Conservation (phyloP, 2,888 invertebrate genomes). For the Drosophila macrospina region DNA sequence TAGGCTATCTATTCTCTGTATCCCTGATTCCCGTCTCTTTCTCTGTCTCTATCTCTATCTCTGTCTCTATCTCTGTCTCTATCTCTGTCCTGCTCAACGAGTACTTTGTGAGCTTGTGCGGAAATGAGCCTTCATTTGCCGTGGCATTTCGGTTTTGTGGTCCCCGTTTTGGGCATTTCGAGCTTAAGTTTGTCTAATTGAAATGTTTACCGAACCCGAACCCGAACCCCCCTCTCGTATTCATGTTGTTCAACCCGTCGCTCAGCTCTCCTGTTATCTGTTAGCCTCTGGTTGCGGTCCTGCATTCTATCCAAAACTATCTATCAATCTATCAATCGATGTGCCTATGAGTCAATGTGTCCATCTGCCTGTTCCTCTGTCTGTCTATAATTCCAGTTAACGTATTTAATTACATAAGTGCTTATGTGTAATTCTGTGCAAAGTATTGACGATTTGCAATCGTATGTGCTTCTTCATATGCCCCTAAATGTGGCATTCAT, state of each 20-base stretch:
- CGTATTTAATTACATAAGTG: constrained; percentile 81
- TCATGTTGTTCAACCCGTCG: background rate
- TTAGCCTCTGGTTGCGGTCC: constrained; percentile 8
- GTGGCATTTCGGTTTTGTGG: constrained; percentile 60
- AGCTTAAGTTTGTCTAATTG: constrained; percentile 78
- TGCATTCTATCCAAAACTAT: constrained; percentile 24
- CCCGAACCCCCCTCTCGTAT: background rate
- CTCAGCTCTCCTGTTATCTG: constrained; percentile 11
- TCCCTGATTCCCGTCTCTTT: background rate
- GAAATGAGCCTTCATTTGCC: constrained; percentile 72
- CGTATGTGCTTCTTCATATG: background rate
- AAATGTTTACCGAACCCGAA: constrained; percentile 66
- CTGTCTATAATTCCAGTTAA: constrained; percentile 57
- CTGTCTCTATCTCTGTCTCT: background rate
- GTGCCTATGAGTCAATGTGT: constrained; percentile 4
- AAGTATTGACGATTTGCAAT: constrained; percentile 51
- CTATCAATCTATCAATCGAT: constrained; percentile 12
- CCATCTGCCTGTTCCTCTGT: constrained; percentile 11
- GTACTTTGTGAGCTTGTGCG: constrained; percentile 44
- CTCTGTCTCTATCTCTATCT: background rate
- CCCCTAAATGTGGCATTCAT: constrained; percentile 9
- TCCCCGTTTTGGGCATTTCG: constrained; percentile 40
- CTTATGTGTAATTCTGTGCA: constrained; percentile 68
- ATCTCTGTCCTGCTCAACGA: background rate
- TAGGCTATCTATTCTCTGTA: constrained; percentile 1